Conservation (phyloP, 2,888 invertebrate species). For the Himalopsyche kuldschensis region DNA sequence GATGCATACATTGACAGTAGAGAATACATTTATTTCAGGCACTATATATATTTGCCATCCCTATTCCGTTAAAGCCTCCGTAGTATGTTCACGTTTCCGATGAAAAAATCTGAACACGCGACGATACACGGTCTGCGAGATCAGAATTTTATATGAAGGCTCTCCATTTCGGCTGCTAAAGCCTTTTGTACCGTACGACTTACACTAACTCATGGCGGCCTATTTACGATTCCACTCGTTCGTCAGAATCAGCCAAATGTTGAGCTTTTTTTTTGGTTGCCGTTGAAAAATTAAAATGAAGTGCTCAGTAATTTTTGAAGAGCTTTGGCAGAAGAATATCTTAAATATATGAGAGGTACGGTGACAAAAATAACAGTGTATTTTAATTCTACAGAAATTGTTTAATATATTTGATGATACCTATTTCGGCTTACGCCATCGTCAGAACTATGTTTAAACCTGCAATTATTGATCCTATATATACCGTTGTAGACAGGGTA, state of each 20-base stretch:
- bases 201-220: not conserved
- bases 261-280: not conserved
- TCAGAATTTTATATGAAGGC: slow-evolving; percentile 25
- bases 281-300: not conserved
- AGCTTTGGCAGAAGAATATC: no score
- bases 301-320: not conserved
- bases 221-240: not conserved
- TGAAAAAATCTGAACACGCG: slow-evolving; percentile 34
- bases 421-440: no score
- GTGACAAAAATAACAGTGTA: no score
- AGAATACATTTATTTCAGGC: no score
- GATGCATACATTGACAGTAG: no score
- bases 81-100: slow-evolving; percentile 35
- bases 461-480: no score
- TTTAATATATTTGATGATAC: no score
- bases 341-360: no score
- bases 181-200: not conserved
- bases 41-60: not conserved
- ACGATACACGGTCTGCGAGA: slow-evolving; percentile 26
- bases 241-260: not conserved
- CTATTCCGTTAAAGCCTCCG: not conserved
- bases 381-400: no score
- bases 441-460: no score
- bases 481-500: no score
- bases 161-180: slow-evolving; percentile 1